Evolutionary conservation across 1,140 invertebrate species (phyloP), one percentile per base, ranked within the genome.

Genomic region (Yoshiicerus persimilis): DNA sequence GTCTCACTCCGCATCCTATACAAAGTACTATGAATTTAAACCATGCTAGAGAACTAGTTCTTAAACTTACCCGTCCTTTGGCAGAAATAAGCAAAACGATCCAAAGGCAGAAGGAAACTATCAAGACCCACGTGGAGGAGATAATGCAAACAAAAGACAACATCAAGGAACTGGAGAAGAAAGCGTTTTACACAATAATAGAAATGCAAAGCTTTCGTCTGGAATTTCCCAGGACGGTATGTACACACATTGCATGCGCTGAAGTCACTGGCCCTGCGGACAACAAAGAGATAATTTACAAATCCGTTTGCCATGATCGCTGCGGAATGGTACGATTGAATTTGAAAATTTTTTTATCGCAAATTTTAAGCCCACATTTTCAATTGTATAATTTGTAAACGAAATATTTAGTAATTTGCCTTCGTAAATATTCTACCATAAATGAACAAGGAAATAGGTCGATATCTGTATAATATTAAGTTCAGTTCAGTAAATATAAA

Each of bases 1-100:
- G 4, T 1, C 25, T 70, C 1, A 13, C 9, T 8, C 87, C 90
- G 20, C 90, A 90, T 62, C 5, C 27, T 4, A 86, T 80, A n/a
- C 20, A 87, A 20, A 25, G 34, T 34, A 90, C 90, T 5, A 9
- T 90, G 1, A 77, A 75, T 30, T 32, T 90, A 0, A 90, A 90
- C 47, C 8, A 83, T 8, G 87, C 88, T 13, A 36, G 90, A 13
- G 0, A 70, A 30, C 13, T 41, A 13, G 70, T 90, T 36, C 32
- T 80, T 0, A n/a, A 30, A 6, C 47, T 90, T 13, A 20, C 41
- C 2, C 27, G 23, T 9, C 90, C 90, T 2, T 20, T 90, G 13
- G 84, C 87, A 27, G 36, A 66, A 4, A 34, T 84, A 11, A 84
- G 16, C 4, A 10, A 16, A 32, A 88, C 1, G 8, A 86, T 89